Conservation (phyloP, 1,140 invertebrate genomes). For the Conopomorpha cramerella region DNA sequence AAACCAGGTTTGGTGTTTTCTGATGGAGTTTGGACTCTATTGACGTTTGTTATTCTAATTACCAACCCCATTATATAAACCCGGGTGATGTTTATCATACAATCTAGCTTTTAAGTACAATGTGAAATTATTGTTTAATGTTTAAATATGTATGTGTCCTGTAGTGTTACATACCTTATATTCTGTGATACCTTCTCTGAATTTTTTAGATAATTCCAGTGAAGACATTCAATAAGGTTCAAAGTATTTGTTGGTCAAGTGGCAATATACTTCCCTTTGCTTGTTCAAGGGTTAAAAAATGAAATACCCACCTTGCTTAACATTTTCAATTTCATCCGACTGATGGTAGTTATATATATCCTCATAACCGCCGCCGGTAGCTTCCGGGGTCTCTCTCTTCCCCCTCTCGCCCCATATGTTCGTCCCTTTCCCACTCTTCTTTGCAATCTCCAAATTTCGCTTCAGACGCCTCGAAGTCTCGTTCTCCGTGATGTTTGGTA, state of each 20-base stretch:
- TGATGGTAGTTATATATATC: neutral
- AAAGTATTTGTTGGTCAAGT: neutral
- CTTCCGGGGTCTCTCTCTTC: neutral
- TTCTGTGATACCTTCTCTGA: too few relatives aligned
- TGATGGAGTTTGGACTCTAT: too few relatives aligned
- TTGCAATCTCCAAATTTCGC: neutral
- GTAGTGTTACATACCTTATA: too few relatives aligned
- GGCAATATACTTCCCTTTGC: neutral
- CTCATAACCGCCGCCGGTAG: neutral
- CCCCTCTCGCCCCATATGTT: neutral
- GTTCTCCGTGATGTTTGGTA: conserved; percentile 13
- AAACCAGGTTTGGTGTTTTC: too few relatives aligned
- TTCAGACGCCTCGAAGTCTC: conserved; percentile 8
- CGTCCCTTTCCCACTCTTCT: neutral
- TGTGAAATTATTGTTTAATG: too few relatives aligned
- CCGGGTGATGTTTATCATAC: too few relatives aligned
- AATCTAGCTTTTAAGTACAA: too few relatives aligned
- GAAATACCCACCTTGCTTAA: neutral
- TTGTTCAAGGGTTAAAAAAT: too few relatives aligned
- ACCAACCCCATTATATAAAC: too few relatives aligned
- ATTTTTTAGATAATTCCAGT: neutral
- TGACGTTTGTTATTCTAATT: too few relatives aligned
- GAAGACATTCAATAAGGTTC: neutral
- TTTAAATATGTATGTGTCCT: neutral
- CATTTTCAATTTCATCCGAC: neutral